Evolutionary conservation across 2,797 vertebrate genomes (phyloP).

Genomic region (Malacoctenus gilli): DNA sequence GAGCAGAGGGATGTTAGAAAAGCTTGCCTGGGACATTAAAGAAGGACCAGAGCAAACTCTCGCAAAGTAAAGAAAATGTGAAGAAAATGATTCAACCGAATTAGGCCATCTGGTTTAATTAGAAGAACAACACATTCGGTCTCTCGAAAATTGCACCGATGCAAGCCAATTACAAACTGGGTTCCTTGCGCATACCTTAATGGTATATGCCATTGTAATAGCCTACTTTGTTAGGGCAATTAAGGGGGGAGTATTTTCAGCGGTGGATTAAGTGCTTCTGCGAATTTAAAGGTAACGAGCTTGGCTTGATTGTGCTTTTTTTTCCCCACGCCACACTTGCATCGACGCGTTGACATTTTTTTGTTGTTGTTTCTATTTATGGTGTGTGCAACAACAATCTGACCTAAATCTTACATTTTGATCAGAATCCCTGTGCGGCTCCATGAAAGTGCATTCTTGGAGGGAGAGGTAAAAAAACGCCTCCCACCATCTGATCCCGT

Average conservation of each 20-base stretch:
- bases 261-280: slow-evolving; percentile 1
- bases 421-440: slow-evolving; percentile 42
- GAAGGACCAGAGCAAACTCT: not conserved
- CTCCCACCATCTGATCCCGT: slow-evolving; percentile 52
- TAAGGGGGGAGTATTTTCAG: slow-evolving; percentile 20
- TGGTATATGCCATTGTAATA: slow-evolving; percentile 9
- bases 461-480: too few relatives aligned
- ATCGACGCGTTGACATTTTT: slow-evolving; percentile 47
- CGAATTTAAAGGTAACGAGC: slow-evolving; percentile 15
- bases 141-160: slow-evolving; percentile 1
- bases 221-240: slow-evolving; percentile 20
- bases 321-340: too few relatives aligned
- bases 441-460: slow-evolving; percentile 45
- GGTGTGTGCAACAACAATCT: slow-evolving; percentile 46
- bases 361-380: slow-evolving; percentile 60
- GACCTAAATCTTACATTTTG: slow-evolving; percentile 51
- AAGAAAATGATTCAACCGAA: not conserved
- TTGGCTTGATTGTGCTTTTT: not conserved
- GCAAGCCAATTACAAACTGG: slow-evolving; percentile 23
- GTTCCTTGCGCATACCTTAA: slow-evolving; percentile 17
- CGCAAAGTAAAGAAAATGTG: not conserved
- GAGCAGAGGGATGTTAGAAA: not conserved
- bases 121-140: slow-evolving; percentile 4
- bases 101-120: slow-evolving; percentile 1
- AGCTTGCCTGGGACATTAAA: not conserved